phyloP scores from a whole-genome alignment of 2,888 invertebrate species.

The Eupsilia transversa region DNA sequence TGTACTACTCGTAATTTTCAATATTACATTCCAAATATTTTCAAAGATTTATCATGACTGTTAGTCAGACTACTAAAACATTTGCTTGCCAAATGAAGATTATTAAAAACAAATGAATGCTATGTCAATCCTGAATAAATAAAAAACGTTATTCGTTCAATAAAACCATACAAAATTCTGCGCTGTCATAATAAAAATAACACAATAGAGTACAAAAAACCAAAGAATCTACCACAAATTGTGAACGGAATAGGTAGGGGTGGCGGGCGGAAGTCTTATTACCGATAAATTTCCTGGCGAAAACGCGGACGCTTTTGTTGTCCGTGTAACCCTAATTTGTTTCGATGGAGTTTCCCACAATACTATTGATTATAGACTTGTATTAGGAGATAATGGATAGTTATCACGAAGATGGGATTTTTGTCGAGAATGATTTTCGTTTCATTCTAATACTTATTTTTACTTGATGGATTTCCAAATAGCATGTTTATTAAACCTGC shows the following conservation, averaged over 20 bases:
- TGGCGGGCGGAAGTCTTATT: constrained; percentile 77
- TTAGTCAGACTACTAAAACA: not conserved
- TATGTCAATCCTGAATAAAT: not conserved
- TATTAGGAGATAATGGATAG: constrained; percentile 57
- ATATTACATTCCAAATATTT: not conserved
- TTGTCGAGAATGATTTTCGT: constrained; percentile 18
- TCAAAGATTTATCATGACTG: not conserved
- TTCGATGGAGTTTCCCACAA: constrained; percentile 72
- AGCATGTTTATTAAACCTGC: not conserved
- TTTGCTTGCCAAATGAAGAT: not conserved
- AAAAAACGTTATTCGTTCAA: constrained; percentile 7
- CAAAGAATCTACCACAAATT: constrained; percentile 59
- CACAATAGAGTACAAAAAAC: constrained; percentile 63
- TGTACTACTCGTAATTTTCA: no score
- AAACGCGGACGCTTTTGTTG: constrained; percentile 74
- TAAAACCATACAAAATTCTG: constrained; percentile 40
- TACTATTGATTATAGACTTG: constrained; percentile 60
- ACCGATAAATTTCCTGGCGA: constrained; percentile 79
- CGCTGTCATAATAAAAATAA: constrained; percentile 57
- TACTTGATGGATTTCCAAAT: not conserved
- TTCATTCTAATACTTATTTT: not conserved
- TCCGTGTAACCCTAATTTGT: constrained; percentile 74
- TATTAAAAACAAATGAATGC: not conserved
- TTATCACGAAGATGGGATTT: constrained; percentile 39
- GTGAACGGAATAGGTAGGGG: constrained; percentile 65